Evolutionary conservation across 2,113 vertebrate genomes (phyloP).

Genomic region (Lepidiolamprologus cunningtoni): DNA sequence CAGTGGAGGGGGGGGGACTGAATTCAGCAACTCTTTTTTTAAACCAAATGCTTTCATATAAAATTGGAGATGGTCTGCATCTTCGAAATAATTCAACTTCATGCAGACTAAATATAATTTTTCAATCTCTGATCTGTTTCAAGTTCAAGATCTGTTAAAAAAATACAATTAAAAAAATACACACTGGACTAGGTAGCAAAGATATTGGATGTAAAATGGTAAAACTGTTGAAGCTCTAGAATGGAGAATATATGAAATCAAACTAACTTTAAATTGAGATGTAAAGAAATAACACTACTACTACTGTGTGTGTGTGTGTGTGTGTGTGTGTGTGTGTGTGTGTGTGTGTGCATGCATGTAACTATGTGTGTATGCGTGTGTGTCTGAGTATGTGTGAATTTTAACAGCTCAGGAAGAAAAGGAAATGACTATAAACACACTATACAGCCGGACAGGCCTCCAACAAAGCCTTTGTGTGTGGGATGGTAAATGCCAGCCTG

Average conservation of each 20-base stretch:
- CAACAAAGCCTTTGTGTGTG: background rate
- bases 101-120: background rate
- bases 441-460: background rate
- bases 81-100: background rate
- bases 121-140: background rate
- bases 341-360: background rate
- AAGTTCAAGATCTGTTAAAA: background rate
- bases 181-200: background rate
- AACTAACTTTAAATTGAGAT: background rate
- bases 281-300: background rate
- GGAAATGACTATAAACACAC: conserved; percentile 25
- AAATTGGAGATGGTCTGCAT: background rate
- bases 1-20: background rate
- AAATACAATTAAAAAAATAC: background rate
- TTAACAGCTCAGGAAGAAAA: conserved; percentile 7
- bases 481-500: background rate
- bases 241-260: background rate
- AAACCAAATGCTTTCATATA: background rate
- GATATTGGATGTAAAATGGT: background rate
- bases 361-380: background rate
- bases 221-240: background rate
- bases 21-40: background rate
- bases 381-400: background rate
- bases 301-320: background rate
- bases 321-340: background rate